Evolutionary conservation across 1,140 invertebrate genomes (phyloP).

Genomic region (Sesamia nonagrioides): DNA sequence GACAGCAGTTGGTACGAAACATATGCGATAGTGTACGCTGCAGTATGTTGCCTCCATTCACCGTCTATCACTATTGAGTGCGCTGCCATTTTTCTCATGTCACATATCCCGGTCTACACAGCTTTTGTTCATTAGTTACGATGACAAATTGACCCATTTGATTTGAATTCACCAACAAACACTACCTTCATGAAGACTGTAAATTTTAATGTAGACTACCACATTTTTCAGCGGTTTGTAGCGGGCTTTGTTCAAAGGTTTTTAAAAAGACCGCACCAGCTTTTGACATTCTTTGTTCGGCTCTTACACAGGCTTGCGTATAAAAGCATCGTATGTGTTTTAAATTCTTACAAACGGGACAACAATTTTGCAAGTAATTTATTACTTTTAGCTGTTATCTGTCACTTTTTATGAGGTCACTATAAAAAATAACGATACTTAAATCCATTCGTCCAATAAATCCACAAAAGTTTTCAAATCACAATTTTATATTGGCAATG

Average conservation of each 20-base stretch:
- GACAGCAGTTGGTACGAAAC: background rate
- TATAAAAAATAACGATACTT: background rate
- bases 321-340: background rate
- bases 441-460: slow-evolving; percentile 1
- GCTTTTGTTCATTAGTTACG: slow-evolving; percentile 28
- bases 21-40: background rate
- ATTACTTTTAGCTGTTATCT: no score
- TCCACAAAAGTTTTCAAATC: slow-evolving; percentile 31
- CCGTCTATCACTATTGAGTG: slow-evolving; percentile 3
- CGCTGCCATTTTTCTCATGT: slow-evolving; percentile 14
- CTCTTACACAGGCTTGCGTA: background rate
- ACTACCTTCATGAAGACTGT: background rate
- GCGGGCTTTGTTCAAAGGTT: background rate
- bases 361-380: no score
- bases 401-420: no score
- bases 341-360: no score
- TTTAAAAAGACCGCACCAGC: background rate
- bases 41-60: background rate
- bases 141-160: slow-evolving; percentile 22
- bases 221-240: background rate
- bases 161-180: background rate
- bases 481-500: slow-evolving; percentile 16
- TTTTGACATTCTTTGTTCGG: background rate
- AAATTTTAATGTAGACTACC: background rate
- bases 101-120: background rate